Percentiles rank a stretch among this genome's conserved stretches.
phyloP scores from a whole-genome alignment of 1,140 invertebrate genomes.

The Polypedilum vanderplanki region DNA sequence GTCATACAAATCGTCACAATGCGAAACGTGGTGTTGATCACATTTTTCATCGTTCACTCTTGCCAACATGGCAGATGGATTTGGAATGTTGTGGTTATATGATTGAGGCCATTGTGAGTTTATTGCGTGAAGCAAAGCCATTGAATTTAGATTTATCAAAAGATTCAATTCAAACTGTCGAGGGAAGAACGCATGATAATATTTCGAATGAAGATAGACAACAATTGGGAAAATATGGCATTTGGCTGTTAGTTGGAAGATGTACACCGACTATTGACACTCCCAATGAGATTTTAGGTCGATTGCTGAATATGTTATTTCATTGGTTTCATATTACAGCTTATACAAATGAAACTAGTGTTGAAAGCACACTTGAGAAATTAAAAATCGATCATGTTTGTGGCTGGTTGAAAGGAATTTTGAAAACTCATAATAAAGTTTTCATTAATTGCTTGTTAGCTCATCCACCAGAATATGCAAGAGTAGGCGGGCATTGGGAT shows the following conservation, averaged over 20 bases:
- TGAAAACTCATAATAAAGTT: conserved; percentile 78
- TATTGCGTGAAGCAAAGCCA: conserved; percentile 73
- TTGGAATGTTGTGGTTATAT: conserved; percentile 86
- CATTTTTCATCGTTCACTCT: conserved; percentile 78
- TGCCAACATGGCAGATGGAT: conserved; percentile 80
- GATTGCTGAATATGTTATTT: conserved; percentile 91
- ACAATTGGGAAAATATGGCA: conserved; percentile 86
- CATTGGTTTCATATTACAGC: conserved; percentile 99
- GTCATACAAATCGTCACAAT: conserved; percentile 82
- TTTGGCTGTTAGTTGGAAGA: conserved; percentile 92
- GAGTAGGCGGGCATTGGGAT: conserved; percentile 93
- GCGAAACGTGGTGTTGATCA: conserved; percentile 78
- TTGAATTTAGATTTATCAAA: conserved; percentile 55
- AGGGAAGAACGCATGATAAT: conserved; percentile 45
- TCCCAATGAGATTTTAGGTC: conserved; percentile 80
- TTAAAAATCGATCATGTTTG: conserved; percentile 91
- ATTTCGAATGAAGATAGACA: conserved; percentile 73
- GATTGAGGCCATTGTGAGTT: conserved; percentile 90
- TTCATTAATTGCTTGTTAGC: conserved; percentile 79
- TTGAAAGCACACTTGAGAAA: conserved; percentile 79
- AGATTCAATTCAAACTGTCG: conserved; percentile 34
- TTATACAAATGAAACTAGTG: conserved; percentile 89
- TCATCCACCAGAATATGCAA: conserved; percentile 54
- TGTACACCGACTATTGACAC: conserved; percentile 80
- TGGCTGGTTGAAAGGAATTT: conserved; percentile 81